Percentiles rank a stretch among this genome's conserved stretches.
Conservation (phyloP, 2,113 vertebrate genomes). For the Prionailurus viverrinus region DNA sequence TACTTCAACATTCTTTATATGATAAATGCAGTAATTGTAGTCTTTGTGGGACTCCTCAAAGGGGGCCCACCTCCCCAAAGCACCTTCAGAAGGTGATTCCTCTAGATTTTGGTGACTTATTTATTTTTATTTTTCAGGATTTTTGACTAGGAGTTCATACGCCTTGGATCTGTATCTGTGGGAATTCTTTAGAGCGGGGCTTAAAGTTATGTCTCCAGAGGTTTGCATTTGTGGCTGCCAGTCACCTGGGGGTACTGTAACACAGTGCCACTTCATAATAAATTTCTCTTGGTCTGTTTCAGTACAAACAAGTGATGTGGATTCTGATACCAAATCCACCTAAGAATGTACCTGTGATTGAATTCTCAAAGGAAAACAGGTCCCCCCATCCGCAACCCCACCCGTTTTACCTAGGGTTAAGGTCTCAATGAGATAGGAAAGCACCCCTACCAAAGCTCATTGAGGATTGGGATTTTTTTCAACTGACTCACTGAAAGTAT, state of each 20-base stretch:
- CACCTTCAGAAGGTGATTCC: background rate
- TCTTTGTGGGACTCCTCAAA: background rate
- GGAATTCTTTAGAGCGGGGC: background rate
- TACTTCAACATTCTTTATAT: background rate
- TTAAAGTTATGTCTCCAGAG: background rate
- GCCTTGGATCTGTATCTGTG: background rate
- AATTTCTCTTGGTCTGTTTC: background rate
- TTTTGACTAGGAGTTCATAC: background rate
- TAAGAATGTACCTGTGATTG: background rate
- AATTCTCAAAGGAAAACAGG: background rate
- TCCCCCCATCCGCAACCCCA: too few relatives aligned
- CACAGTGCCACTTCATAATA: background rate
- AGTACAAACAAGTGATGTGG: background rate
- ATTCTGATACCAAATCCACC: background rate
- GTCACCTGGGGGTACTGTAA: background rate
- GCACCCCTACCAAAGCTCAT: background rate
- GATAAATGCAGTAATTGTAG: background rate
- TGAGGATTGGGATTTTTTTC: background rate
- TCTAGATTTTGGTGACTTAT: background rate
- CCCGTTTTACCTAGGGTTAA: background rate
- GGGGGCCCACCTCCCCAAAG: too few relatives aligned
- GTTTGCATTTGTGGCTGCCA: background rate
- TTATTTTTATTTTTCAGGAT: background rate
- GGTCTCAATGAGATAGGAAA: background rate
- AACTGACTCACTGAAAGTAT: background rate